Evolutionary conservation across 2,113 vertebrate species (phyloP).

Genomic region (Elgaria multicarinata): DNA sequence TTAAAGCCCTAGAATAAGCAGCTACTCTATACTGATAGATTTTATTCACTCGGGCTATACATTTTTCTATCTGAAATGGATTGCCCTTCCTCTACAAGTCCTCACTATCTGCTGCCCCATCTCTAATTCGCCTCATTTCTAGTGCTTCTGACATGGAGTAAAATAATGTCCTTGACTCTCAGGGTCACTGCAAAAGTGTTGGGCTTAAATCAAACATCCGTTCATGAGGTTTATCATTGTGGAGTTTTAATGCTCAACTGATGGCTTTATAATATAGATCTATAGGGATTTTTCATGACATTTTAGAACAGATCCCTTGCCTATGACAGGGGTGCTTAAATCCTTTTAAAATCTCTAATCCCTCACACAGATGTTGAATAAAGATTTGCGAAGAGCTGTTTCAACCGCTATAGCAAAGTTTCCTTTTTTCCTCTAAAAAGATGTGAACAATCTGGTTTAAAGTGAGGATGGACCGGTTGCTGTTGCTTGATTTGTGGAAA

Average conservation of each 20-base stretch:
- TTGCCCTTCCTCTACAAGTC: not conserved
- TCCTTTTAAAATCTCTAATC: slow-evolving; percentile 32
- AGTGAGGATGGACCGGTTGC: not conserved
- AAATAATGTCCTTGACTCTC: not conserved
- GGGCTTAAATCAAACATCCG: not conserved
- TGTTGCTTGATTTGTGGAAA: not conserved
- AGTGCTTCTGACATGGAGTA: not conserved
- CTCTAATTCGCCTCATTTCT: not conserved
- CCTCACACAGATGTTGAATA: not conserved
- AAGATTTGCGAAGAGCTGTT: slow-evolving; percentile 31
- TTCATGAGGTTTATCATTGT: not conserved
- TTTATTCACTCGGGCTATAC: too few relatives aligned
- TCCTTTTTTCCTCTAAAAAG: not conserved
- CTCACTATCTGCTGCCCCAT: not conserved
- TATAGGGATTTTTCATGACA: slow-evolving; percentile 25
- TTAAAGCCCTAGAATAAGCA: not conserved
- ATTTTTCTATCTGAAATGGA: not conserved
- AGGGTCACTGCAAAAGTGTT: not conserved
- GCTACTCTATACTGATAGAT: not conserved
- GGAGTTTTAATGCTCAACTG: slow-evolving; percentile 2
- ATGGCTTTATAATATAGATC: not conserved
- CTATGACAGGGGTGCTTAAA: slow-evolving; percentile 25
- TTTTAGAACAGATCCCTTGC: slow-evolving; percentile 1
- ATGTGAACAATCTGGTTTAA: not conserved
- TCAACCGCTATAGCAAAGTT: not conserved